Conservation (phyloP, 2,113 vertebrate species). For the Lates calcarifer region DNA sequence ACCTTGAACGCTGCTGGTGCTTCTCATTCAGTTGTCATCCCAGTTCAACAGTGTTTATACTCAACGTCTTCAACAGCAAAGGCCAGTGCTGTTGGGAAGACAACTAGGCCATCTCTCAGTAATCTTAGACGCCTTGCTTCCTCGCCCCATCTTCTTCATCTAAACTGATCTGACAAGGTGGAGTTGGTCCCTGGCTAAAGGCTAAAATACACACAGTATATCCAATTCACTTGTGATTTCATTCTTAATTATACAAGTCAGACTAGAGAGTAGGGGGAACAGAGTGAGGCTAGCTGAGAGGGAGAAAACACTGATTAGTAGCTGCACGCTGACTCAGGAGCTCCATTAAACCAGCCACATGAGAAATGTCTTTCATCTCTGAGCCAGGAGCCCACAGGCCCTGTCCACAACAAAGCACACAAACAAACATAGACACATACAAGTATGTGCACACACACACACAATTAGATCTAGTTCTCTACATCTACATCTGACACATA, state of each 20-base stretch:
- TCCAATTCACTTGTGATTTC: not conserved
- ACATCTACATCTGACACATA: constrained; percentile 51
- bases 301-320: constrained; percentile 72
- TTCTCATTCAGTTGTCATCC: not conserved
- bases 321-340: constrained; percentile 74
- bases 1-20: not conserved
- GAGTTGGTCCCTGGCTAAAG: not conserved
- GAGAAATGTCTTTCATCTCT: constrained; percentile 75
- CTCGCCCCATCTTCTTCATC: not conserved
- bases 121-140: not conserved
- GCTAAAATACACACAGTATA: not conserved
- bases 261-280: not conserved
- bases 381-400: constrained; percentile 71
- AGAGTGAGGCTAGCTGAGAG: constrained; percentile 32
- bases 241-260: constrained; percentile 11
- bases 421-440: constrained; percentile 45
- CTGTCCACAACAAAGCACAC: constrained; percentile 70
- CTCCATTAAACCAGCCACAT: constrained; percentile 73
- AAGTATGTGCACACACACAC: constrained; percentile 33
- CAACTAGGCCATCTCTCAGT: not conserved
- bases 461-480: not conserved
- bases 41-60: not conserved
- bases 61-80: not conserved
- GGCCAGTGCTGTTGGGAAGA: not conserved
- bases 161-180: not conserved